Percentiles rank a stretch among this genome's conserved stretches.
Conservation (phyloP, 1,140 invertebrate genomes). For the Drosophila funebris region DNA sequence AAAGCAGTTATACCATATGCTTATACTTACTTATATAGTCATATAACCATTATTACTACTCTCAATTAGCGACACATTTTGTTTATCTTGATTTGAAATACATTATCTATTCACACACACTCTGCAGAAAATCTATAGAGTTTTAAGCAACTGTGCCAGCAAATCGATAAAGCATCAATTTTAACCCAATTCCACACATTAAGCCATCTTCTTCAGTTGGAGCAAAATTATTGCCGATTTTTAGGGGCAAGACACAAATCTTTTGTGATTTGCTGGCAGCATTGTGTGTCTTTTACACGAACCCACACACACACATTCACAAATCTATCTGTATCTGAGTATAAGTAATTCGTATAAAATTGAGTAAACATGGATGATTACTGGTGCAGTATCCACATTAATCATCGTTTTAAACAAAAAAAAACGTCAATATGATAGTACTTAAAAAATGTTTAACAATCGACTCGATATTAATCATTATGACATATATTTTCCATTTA, state of each 20-base stretch:
- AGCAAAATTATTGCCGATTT: constrained; percentile 36
- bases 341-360: background rate
- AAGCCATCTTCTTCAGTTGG: background rate
- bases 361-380: constrained; percentile 2
- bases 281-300: background rate
- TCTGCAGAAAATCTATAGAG: constrained; percentile 9
- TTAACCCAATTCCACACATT: background rate
- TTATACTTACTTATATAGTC: constrained; percentile 26
- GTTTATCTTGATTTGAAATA: constrained; percentile 10
- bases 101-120: constrained; percentile 13
- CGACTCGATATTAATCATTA: background rate
- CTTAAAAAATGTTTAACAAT: constrained; percentile 7
- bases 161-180: constrained; percentile 37
- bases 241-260: constrained; percentile 4
- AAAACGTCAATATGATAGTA: background rate
- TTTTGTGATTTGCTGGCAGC: constrained; percentile 19
- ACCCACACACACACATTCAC: background rate
- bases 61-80: constrained; percentile 1
- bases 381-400: background rate
- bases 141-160: constrained; percentile 10
- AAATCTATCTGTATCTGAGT: constrained; percentile 9
- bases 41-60: constrained; percentile 18
- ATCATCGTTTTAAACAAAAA: background rate
- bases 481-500: constrained; percentile 17
- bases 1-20: constrained; percentile 27